Conservation (phyloP, 2,888 invertebrate genomes). For the Trichogramma dendrolimi region DNA sequence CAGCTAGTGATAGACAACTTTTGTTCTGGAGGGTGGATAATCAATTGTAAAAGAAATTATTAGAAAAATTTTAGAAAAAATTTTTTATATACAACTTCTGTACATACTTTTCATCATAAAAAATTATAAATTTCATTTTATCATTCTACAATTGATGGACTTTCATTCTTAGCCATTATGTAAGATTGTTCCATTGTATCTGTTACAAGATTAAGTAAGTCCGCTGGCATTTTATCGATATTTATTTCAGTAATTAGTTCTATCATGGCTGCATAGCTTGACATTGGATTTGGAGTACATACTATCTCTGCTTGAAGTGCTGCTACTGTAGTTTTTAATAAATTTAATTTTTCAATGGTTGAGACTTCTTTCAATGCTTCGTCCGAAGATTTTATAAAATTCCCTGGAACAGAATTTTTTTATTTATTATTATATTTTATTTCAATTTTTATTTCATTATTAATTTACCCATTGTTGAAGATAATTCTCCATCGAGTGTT, state of each 20-base stretch:
- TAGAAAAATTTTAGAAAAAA: not conserved
- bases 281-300: slow-evolving; percentile 42
- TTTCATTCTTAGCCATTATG: not conserved
- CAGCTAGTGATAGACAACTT: slow-evolving; percentile 60
- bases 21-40: slow-evolving; percentile 60
- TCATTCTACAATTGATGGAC: not conserved
- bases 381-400: too few relatives aligned
- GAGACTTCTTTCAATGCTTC: too few relatives aligned
- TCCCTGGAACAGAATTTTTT: too few relatives aligned
- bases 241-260: slow-evolving; percentile 32
- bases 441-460: not conserved
- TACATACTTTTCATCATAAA: not conserved
- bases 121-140: slow-evolving; percentile 8
- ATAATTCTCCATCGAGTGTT: slow-evolving; percentile 37
- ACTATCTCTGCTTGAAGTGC: slow-evolving; percentile 37
- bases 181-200: slow-evolving; percentile 5
- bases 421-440: not conserved
- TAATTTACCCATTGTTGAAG: slow-evolving; percentile 32
- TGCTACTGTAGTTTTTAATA: slow-evolving; percentile 36
- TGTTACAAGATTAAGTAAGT: slow-evolving; percentile 26
- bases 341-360: slow-evolving; percentile 32
- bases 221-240: slow-evolving; percentile 28
- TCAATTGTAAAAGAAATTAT: slow-evolving; percentile 29
- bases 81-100: not conserved
- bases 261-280: slow-evolving; percentile 36